These are phyloP conservation scores for Lumbricus terrestris DNA, from an alignment of 2,888 invertebrate genomes.

Conservation along the genomic window DNA sequence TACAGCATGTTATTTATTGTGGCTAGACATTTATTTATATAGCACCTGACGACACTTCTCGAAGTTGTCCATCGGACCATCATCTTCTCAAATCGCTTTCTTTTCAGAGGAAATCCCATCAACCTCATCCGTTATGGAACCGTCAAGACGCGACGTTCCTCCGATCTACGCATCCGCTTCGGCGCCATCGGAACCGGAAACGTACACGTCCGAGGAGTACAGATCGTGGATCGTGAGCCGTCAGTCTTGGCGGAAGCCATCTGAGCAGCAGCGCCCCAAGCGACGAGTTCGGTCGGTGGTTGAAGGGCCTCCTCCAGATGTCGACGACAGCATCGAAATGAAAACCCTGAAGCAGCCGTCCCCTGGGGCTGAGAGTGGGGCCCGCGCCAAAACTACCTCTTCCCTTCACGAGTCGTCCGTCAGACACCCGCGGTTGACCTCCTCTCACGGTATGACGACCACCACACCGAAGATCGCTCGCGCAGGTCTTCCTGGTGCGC, in stretches of 20 bases:
- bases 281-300: conserved; percentile 11
- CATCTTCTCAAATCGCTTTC: not conserved
- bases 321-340: not conserved
- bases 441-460: not conserved
- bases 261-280: not conserved
- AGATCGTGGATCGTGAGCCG: conserved; percentile 35
- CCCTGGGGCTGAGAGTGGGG: not conserved
- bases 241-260: conserved; percentile 23
- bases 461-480: not conserved
- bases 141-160: not conserved
- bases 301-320: not conserved
- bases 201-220: conserved; percentile 40
- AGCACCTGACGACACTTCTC: not conserved
- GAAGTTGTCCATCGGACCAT: not conserved
- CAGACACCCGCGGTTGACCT: not conserved
- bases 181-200: not conserved
- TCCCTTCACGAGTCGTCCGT: not conserved
- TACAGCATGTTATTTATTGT: not conserved
- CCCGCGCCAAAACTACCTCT: not conserved
- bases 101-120: not conserved
- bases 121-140: not conserved
- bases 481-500: not conserved
- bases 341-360: not conserved
- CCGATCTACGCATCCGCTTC: not conserved
- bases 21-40: not conserved